These are phyloP conservation scores for Philantomba maxwellii DNA, from an alignment of 2,113 vertebrate genomes.

Conservation along the genomic window DNA sequence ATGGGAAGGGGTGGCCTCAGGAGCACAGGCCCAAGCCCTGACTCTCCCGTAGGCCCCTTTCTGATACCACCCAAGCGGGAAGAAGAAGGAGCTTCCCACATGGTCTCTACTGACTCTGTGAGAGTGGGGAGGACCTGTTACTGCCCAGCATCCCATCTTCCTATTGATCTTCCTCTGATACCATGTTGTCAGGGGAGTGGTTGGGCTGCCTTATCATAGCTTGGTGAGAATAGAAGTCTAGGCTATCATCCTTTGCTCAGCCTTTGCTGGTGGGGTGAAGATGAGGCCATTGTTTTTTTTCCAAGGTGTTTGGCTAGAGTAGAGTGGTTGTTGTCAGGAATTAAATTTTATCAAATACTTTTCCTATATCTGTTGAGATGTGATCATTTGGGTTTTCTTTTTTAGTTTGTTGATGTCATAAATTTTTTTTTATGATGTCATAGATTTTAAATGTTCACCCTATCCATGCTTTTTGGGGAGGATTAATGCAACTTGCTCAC, in stretches of 20 bases:
- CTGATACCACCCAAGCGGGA: background rate
- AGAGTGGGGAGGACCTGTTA: background rate
- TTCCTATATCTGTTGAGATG: background rate
- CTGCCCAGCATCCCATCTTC: background rate
- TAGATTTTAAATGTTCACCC: background rate
- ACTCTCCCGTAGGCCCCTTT: background rate
- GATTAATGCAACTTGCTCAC: background rate
- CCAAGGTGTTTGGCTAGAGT: background rate
- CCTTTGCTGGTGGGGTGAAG: too few relatives aligned
- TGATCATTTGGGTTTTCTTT: background rate
- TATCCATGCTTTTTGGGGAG: background rate
- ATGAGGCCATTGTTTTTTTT: background rate
- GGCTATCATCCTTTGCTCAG: background rate
- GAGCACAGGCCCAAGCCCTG: background rate
- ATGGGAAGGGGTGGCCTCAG: background rate
- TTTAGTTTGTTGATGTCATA: background rate
- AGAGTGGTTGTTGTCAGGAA: background rate
- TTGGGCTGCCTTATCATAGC: background rate
- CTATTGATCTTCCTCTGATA: background rate
- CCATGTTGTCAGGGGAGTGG: background rate
- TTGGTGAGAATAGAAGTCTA: background rate
- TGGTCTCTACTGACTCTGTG: background rate
- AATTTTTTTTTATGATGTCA: background rate
- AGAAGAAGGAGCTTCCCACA: background rate
- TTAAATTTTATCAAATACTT: background rate